Evolutionary conservation across 1,140 invertebrate species (phyloP).

Genomic region (Micrasema minimum): DNA sequence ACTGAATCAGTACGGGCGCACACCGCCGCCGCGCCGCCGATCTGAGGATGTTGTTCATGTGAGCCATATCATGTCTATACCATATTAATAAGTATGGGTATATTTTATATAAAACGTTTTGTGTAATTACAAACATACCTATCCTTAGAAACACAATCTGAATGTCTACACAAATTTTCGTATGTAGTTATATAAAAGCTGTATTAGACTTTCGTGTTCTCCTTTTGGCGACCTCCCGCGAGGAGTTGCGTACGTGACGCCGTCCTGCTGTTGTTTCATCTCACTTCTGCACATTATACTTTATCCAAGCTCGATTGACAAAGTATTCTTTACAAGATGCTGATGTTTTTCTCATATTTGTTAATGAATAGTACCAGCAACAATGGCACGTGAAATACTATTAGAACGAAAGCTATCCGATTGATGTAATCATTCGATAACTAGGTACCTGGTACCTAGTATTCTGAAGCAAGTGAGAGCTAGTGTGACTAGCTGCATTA

Average conservation of each 20-base stretch:
- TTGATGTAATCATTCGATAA: too few relatives aligned
- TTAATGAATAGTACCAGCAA: too few relatives aligned
- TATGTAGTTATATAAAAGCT: conserved; percentile 21
- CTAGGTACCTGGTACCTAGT: too few relatives aligned
- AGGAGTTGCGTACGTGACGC: not conserved
- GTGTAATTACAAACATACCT: conserved; percentile 24
- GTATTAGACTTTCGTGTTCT: conserved; percentile 17
- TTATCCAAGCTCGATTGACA: too few relatives aligned
- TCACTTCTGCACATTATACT: too few relatives aligned
- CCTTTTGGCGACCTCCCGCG: not conserved
- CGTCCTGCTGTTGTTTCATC: not conserved
- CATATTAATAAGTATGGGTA: conserved; percentile 28
- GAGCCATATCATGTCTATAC: conserved; percentile 29
- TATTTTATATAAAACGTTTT: conserved; percentile 38
- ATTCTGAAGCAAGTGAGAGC: too few relatives aligned
- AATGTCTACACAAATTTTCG: conserved; percentile 24
- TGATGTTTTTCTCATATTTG: too few relatives aligned
- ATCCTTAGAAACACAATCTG: conserved; percentile 21
- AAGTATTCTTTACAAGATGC: too few relatives aligned
- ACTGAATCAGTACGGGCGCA: not conserved
- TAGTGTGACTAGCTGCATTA: too few relatives aligned
- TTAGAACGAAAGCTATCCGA: too few relatives aligned
- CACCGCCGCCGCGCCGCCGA: not conserved
- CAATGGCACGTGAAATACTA: too few relatives aligned
- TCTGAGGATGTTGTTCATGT: too few relatives aligned